phyloP scores from a whole-genome alignment of 2,797 vertebrate species.

The Lacerta agilis region DNA sequence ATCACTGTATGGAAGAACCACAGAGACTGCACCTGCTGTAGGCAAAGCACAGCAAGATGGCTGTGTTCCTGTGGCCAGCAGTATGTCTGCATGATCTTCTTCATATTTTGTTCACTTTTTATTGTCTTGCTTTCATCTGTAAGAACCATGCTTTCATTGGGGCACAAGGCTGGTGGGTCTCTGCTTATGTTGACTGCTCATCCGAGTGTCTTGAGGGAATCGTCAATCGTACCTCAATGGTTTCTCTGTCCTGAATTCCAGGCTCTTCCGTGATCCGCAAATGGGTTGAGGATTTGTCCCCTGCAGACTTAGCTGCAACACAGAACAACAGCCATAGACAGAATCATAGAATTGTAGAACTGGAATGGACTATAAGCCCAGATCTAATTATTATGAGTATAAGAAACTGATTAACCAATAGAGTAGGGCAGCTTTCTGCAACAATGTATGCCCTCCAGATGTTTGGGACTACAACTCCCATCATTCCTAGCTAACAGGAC shows the following conservation, averaged over 20 bases:
- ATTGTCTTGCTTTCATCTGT: neutral
- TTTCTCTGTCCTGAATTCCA: neutral
- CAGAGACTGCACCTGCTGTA: neutral
- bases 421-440: too few species aligned
- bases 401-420: neutral
- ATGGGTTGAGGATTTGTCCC: slow-evolving; percentile 62
- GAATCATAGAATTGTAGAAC: neutral
- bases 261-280: neutral
- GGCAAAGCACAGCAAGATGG: neutral
- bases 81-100: neutral
- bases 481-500: too few species aligned
- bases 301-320: slow-evolving; percentile 46
- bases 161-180: slow-evolving; percentile 40
- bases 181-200: slow-evolving; percentile 46
- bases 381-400: neutral
- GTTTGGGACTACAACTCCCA: too few species aligned
- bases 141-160: neutral
- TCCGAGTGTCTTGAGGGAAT: neutral
- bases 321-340: neutral
- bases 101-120: slow-evolving; percentile 4
- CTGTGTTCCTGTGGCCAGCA: neutral
- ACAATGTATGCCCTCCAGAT: too few species aligned
- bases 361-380: too few species aligned
- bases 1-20: neutral
- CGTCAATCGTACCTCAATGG: neutral